These are phyloP conservation scores for Florisuga fusca DNA, from an alignment of 2,797 vertebrate genomes.

Conservation along the genomic window DNA sequence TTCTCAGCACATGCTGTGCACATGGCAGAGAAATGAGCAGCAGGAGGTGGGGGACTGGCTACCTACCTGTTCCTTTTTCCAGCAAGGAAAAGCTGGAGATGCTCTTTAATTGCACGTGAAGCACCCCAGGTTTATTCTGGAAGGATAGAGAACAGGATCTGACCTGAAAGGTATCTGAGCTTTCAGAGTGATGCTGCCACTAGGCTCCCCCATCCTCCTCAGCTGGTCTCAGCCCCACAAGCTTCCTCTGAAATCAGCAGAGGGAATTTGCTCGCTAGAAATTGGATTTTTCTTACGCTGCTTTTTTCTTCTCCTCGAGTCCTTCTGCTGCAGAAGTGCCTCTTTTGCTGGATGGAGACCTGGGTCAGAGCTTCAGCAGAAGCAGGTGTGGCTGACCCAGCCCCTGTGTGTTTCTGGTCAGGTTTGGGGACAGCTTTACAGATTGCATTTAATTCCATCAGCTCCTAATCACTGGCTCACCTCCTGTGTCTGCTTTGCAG, in stretches of 20 bases:
- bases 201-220: not conserved
- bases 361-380: not conserved
- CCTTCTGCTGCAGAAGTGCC: not conserved
- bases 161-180: not conserved
- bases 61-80: fast-evolving
- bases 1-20: not conserved
- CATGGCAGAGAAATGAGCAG: not conserved
- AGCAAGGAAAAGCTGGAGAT: not conserved
- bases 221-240: not conserved
- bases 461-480: not conserved
- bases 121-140: not conserved
- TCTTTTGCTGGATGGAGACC: not conserved
- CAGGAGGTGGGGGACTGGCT: fast-evolving
- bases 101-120: not conserved
- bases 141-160: not conserved
- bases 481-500: not conserved
- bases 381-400: not conserved
- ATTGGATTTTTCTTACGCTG: not conserved
- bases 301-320: not conserved
- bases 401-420: not conserved
- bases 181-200: not conserved
- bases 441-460: not conserved
- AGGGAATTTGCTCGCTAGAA: not conserved
- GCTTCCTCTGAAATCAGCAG: not conserved
- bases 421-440: not conserved